Base-by-base conservation (phyloP, 1,140 invertebrate species). In the Maconellicoccus hirsutus region DNA sequence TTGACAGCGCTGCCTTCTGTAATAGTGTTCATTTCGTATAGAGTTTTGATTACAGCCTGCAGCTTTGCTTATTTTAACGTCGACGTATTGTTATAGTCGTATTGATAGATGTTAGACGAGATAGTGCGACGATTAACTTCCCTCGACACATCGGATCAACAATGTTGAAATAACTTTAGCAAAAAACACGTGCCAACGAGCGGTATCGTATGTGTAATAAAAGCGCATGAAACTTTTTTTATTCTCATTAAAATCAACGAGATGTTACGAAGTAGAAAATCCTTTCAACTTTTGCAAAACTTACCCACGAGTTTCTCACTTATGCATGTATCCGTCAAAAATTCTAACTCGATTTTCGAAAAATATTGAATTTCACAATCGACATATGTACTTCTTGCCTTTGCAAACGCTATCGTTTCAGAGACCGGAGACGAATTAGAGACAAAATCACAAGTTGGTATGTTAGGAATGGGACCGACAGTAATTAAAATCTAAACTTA, bases 391-490 rank as follows among this genome's bases (percentile, higher is more conserved):
- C 33, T 38, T 38, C 14, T 38, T 38, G 33, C 14, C 33, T 6
- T n/a, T n/a, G 33, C 14, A 38, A 38, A 38, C 6, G 14, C 14
- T 38, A 38, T 38, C 33, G n/a, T n/a, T 52, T 8, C 42, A 19
- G 2, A 8, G 42, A 8, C 6, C 42, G 42, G 16, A 52, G n/a
- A 52, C 42, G n/a, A 52, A 52, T 52, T 52, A 16, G n/a, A 19
- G 42, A 52, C 16, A 52, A 52, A 16, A 16, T 52, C n/a, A 33
- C 29, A 33, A 33, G 12, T 33, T 16, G 42, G 42, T 52, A 52
- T 52, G 42, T 52, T 52, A 52, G 42, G 42, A 52, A 52, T 52
- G 42, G n/a, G 42, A 52, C 42, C 42, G 42, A 52, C 42, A 52
- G 42, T 52, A 52, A 52, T 52, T 52, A 52, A 52, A 52, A 52